phyloP scores from a whole-genome alignment of 1,140 invertebrate genomes.

The Halesus radiatus region DNA sequence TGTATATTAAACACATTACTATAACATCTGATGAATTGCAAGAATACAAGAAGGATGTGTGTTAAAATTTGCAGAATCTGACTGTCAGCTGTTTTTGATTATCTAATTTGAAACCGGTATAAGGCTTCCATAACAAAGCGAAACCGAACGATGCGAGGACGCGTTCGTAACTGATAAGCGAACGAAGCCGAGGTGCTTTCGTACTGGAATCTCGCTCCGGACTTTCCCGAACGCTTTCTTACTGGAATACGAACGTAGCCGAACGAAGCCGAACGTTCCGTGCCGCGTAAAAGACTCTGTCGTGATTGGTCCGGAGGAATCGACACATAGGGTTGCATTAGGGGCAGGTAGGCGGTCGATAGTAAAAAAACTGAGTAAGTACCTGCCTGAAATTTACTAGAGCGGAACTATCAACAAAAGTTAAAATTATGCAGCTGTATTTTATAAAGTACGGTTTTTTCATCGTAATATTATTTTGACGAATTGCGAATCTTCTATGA shows the following conservation, averaged over 20 bases:
- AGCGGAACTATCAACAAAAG: constrained; percentile 24
- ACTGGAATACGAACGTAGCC: constrained; percentile 17
- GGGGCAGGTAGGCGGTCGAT: constrained; percentile 34
- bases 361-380: constrained; percentile 10
- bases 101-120: constrained; percentile 12
- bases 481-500: not conserved
- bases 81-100: constrained; percentile 35
- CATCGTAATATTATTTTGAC: not conserved
- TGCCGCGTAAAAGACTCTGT: constrained; percentile 19
- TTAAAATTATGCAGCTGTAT: not conserved
- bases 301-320: constrained; percentile 14
- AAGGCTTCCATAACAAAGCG: not conserved
- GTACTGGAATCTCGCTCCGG: constrained; percentile 18
- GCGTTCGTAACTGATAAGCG: constrained; percentile 33
- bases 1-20: not conserved
- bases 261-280: constrained; percentile 3
- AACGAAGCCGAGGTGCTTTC: constrained; percentile 10
- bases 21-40: not conserved
- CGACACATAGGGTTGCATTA: not conserved
- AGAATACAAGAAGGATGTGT: not conserved
- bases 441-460: not conserved
- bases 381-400: constrained; percentile 13
- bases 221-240: constrained; percentile 21
- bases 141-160: constrained; percentile 1
- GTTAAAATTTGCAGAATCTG: not conserved